Conservation (phyloP, 2,113 vertebrate species). For the Struthidea cinerea region DNA sequence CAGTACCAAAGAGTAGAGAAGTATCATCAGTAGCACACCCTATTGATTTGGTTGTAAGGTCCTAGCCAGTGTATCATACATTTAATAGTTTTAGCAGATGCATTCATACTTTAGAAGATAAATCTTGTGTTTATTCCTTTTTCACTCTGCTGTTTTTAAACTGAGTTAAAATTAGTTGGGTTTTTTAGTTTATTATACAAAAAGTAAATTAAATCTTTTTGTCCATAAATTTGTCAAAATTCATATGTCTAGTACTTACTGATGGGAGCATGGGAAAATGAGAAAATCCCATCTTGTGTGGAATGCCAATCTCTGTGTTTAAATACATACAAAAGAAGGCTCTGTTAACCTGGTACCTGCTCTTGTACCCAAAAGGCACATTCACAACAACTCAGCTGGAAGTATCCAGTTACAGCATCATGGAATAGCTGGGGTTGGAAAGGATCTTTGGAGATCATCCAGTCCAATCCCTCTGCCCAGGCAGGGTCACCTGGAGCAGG, state of each 20-base stretch:
- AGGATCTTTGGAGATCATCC: background rate
- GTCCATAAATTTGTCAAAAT: background rate
- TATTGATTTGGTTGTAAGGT: background rate
- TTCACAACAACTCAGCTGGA: background rate
- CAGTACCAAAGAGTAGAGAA: background rate
- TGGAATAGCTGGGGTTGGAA: background rate
- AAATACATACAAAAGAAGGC: background rate
- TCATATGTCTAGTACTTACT: background rate
- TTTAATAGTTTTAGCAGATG: background rate
- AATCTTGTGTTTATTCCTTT: background rate
- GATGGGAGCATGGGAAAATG: background rate
- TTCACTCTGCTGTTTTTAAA: accelerated
- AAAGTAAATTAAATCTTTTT: background rate
- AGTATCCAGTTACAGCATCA: background rate
- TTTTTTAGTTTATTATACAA: background rate
- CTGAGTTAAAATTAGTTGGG: background rate
- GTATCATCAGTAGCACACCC: background rate
- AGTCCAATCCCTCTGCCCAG: background rate
- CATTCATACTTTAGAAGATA: background rate
- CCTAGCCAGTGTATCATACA: background rate
- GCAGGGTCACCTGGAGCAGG: background rate
- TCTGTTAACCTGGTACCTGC: background rate
- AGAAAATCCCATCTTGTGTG: background rate
- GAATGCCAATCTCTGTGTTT: background rate
- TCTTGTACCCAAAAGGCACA: background rate